These are phyloP conservation scores for Malacosoma neustria DNA, from an alignment of 2,888 invertebrate species.

Conservation along the genomic window DNA sequence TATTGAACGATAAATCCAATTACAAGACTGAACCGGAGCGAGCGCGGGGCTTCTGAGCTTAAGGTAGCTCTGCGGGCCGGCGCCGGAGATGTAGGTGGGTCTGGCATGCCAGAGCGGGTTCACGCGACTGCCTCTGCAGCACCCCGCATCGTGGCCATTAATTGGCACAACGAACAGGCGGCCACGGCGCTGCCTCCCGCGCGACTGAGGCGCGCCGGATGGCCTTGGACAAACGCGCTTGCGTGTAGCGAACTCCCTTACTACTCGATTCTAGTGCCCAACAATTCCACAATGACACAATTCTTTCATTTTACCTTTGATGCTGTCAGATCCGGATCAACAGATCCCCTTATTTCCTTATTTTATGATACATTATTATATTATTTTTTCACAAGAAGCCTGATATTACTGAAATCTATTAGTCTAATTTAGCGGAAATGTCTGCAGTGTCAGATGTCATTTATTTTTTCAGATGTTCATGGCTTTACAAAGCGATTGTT, in stretches of 20 bases:
- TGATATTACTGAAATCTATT: no score
- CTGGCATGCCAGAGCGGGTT: conserved; percentile 51
- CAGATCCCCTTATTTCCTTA: no score
- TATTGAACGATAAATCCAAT: conserved; percentile 70
- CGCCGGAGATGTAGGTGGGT: conserved; percentile 40
- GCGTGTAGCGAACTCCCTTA: conserved; percentile 50
- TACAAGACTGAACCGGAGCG: conserved; percentile 70
- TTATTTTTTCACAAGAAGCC: no score
- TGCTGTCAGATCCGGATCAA: conserved; percentile 18
- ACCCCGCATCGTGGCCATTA: conserved; percentile 43
- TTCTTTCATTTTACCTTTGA: conserved; percentile 31
- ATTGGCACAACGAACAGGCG: conserved; percentile 35
- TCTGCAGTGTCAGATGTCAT: conserved; percentile 10
- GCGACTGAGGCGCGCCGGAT: conserved; percentile 64
- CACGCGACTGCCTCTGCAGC: conserved; percentile 53
- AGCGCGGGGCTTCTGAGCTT: conserved; percentile 63
- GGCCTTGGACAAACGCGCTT: conserved; percentile 63
- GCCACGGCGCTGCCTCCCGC: conserved; percentile 58
- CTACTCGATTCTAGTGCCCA: conserved; percentile 47
- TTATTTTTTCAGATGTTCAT: conserved; percentile 16
- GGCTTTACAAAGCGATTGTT: conserved; percentile 8
- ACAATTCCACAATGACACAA: conserved; percentile 40
- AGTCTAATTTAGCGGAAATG: neutral
- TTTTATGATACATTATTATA: no score
- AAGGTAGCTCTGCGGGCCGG: conserved; percentile 56